Conservation (phyloP, 2,113 vertebrate genomes). For the Crotalus helleri region DNA sequence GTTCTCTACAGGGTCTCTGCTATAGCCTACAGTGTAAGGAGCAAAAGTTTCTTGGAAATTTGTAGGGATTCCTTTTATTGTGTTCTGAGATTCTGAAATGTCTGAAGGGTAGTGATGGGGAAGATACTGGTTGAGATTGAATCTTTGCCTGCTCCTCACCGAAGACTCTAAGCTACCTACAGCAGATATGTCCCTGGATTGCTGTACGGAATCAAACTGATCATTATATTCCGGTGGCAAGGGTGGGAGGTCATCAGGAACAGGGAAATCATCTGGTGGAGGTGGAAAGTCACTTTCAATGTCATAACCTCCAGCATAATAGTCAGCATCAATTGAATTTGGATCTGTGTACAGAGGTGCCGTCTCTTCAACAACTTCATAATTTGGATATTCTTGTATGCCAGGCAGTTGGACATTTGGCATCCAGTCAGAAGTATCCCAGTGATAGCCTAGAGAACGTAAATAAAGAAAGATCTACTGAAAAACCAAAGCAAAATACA, state of each 20-base stretch:
- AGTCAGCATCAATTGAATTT: slow-evolving; percentile 91
- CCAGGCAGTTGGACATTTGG: slow-evolving; percentile 93
- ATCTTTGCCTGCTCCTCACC: slow-evolving; percentile 78
- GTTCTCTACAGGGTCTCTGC: slow-evolving; percentile 80
- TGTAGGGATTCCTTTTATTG: slow-evolving; percentile 62
- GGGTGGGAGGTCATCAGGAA: slow-evolving; percentile 86
- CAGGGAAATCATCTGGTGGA: slow-evolving; percentile 89
- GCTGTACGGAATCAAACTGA: slow-evolving; percentile 84
- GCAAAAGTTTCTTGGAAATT: slow-evolving; percentile 74
- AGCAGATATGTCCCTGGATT: slow-evolving; percentile 74
- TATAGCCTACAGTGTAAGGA: slow-evolving; percentile 76
- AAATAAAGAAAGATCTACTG: neutral
- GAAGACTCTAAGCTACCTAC: slow-evolving; percentile 72
- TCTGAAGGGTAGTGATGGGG: slow-evolving; percentile 85
- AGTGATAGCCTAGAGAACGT: slow-evolving; percentile 87
- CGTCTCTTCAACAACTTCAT: slow-evolving; percentile 88
- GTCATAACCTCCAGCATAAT: slow-evolving; percentile 96
- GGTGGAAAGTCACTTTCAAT: slow-evolving; percentile 97
- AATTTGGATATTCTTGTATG: slow-evolving; percentile 96
- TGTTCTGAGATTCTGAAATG: slow-evolving; percentile 72
- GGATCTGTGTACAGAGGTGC: slow-evolving; percentile 88
- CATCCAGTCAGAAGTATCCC: slow-evolving; percentile 99
- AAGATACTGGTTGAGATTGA: slow-evolving; percentile 89
- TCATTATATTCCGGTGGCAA: slow-evolving; percentile 83
- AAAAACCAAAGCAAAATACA: neutral